phyloP scores from a whole-genome alignment of 2,113 vertebrate species.

The Rhinoderma darwinii region DNA sequence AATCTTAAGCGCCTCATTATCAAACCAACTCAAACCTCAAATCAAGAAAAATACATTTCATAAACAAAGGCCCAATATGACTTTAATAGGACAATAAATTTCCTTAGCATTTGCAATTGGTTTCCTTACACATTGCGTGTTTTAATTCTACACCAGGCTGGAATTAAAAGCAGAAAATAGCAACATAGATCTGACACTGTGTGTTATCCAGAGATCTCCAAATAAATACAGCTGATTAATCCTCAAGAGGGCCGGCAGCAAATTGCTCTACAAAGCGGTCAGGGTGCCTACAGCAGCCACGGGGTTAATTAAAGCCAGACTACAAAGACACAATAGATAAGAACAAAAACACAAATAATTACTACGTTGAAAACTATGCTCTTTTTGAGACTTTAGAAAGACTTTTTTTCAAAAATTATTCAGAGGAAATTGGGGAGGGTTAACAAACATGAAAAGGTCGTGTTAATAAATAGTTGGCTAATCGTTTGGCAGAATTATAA shows the following conservation, averaged over 20 bases:
- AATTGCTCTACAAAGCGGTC: constrained; percentile 53
- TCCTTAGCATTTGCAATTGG: constrained; percentile 75
- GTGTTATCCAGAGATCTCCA: constrained; percentile 55
- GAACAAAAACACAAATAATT: constrained; percentile 60
- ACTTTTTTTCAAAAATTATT: constrained; percentile 14
- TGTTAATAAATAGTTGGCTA: constrained; percentile 25
- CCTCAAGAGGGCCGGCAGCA: constrained; percentile 48
- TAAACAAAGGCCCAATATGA: constrained; percentile 84
- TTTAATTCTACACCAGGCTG: constrained; percentile 57
- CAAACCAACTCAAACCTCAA: constrained; percentile 79
- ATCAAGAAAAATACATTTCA: constrained; percentile 82
- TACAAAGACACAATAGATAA: constrained; percentile 57
- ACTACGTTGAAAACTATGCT: constrained; percentile 36
- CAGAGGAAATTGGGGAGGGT: constrained; percentile 1
- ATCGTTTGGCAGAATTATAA: constrained; percentile 33
- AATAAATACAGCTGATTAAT: constrained; percentile 60
- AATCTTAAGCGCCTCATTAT: constrained; percentile 83
- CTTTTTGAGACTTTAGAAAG: constrained; percentile 34
- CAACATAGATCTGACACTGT: constrained; percentile 57
- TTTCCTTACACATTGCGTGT: constrained; percentile 75
- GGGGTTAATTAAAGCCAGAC: constrained; percentile 58
- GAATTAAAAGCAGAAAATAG: constrained; percentile 58
- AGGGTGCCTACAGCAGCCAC: constrained; percentile 56
- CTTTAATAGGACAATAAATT: constrained; percentile 85
- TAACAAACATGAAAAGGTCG: constrained; percentile 26